phyloP scores from a whole-genome alignment of 2,797 vertebrate species.

The Characodon lateralis region DNA sequence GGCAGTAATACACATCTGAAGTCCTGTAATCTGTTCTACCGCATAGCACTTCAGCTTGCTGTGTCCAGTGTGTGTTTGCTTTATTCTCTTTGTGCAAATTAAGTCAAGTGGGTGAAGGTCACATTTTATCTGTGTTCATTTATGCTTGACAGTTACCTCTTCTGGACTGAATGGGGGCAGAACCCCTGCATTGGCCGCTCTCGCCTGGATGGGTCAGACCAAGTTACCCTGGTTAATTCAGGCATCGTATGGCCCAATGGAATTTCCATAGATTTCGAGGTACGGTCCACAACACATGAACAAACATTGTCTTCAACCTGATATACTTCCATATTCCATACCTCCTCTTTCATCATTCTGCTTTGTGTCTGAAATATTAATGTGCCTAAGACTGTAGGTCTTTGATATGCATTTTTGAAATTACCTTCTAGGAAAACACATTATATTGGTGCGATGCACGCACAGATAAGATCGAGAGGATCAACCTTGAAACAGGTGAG shows the following conservation, averaged over 20 bases:
- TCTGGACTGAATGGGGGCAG: slow-evolving; percentile 99
- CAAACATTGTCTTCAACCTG: background rate
- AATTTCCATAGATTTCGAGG: slow-evolving; percentile 97
- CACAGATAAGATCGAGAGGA: slow-evolving; percentile 98
- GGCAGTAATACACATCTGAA: background rate
- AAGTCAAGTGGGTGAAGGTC: background rate
- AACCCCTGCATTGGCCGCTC: slow-evolving; percentile 94
- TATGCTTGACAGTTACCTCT: slow-evolving; percentile 86
- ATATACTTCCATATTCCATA: slow-evolving; percentile 3
- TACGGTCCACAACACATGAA: slow-evolving; percentile 61
- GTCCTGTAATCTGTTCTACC: background rate
- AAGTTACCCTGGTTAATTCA: slow-evolving; percentile 90
- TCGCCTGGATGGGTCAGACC: slow-evolving; percentile 93
- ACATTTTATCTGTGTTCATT: slow-evolving; percentile 1
- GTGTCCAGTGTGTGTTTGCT: background rate
- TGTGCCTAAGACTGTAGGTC: slow-evolving; percentile 37
- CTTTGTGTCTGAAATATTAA: slow-evolving; percentile 69
- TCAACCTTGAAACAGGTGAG: slow-evolving; percentile 97
- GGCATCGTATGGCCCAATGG: slow-evolving; percentile 96
- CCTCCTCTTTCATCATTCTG: slow-evolving; percentile 53
- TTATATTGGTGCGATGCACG: slow-evolving; percentile 99
- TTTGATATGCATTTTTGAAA: slow-evolving; percentile 84
- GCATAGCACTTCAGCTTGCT: background rate
- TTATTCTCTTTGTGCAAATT: background rate
- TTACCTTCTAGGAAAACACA: slow-evolving; percentile 94